Evolutionary conservation across 1,140 invertebrate genomes (phyloP).

Genomic region (Lepidurus couesii): DNA sequence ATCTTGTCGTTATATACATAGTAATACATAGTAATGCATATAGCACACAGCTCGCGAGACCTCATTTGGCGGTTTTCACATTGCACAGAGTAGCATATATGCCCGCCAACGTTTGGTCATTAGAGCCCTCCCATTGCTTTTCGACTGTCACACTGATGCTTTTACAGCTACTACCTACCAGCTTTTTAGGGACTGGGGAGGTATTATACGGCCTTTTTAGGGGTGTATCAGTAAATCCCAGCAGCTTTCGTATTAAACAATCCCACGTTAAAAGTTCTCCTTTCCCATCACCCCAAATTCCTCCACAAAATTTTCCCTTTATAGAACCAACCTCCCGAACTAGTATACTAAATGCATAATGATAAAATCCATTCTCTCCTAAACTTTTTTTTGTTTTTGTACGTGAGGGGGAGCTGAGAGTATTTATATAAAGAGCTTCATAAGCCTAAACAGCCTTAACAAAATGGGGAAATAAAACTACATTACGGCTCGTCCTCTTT

Average conservation of each 20-base stretch:
- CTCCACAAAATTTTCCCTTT: not conserved
- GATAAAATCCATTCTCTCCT: not conserved
- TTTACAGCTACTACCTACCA: not conserved
- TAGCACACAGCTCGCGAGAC: too few species aligned
- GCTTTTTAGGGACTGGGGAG: not conserved
- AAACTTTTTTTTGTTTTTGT: not conserved
- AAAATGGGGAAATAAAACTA: not conserved
- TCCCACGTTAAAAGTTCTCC: not conserved
- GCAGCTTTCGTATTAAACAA: constrained; percentile 3
- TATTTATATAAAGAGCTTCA: not conserved
- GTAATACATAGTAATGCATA: not conserved
- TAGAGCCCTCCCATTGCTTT: not conserved
- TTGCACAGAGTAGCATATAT: not conserved
- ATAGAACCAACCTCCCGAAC: not conserved
- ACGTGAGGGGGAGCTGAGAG: not conserved
- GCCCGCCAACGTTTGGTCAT: not conserved
- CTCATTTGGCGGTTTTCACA: constrained; percentile 5
- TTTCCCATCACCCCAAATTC: not conserved
- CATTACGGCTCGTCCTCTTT: not conserved
- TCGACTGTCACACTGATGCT: constrained; percentile 1
- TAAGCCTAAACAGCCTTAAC: constrained; percentile 9
- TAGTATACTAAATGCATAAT: not conserved
- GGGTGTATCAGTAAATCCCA: not conserved
- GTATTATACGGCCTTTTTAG: not conserved
- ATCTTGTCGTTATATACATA: not conserved